These are phyloP conservation scores for Cavia aperea DNA, from an alignment of 2,113 vertebrate genomes.

Conservation along the genomic window DNA sequence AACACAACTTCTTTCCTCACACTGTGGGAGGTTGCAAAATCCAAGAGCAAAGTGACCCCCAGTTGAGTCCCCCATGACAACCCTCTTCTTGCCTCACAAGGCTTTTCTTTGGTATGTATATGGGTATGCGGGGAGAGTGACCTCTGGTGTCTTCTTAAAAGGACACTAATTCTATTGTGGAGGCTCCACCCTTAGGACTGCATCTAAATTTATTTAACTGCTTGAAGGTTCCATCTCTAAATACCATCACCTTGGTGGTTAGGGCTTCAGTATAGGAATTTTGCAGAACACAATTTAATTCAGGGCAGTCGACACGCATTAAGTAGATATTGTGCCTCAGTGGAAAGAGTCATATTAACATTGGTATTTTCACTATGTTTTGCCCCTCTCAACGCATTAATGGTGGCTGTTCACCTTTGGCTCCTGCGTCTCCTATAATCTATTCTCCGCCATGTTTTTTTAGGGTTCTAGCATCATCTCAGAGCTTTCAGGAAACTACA, in stretches of 20 bases:
- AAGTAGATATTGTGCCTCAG: background rate
- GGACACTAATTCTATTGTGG: background rate
- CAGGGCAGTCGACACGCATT: background rate
- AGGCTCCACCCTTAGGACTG: background rate
- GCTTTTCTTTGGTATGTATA: background rate
- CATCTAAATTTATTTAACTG: background rate
- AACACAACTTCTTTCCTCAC: background rate
- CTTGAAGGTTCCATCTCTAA: background rate
- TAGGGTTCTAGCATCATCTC: background rate
- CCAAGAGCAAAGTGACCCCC: background rate
- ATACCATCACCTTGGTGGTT: background rate
- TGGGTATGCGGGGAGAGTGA: background rate
- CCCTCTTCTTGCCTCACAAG: background rate
- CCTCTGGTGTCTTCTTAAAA: background rate
- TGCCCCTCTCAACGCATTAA: background rate
- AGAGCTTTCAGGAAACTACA: constrained; percentile 5
- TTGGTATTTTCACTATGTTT: background rate
- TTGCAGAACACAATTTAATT: background rate
- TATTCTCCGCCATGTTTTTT: background rate
- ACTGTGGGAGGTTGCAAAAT: background rate
- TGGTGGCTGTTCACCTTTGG: background rate
- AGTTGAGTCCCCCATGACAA: background rate
- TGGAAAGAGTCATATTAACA: background rate
- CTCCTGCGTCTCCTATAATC: background rate
- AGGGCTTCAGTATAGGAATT: background rate